These are phyloP conservation scores for Caerostris extrusa DNA, from an alignment of 1,140 invertebrate species.

Conservation along the genomic window DNA sequence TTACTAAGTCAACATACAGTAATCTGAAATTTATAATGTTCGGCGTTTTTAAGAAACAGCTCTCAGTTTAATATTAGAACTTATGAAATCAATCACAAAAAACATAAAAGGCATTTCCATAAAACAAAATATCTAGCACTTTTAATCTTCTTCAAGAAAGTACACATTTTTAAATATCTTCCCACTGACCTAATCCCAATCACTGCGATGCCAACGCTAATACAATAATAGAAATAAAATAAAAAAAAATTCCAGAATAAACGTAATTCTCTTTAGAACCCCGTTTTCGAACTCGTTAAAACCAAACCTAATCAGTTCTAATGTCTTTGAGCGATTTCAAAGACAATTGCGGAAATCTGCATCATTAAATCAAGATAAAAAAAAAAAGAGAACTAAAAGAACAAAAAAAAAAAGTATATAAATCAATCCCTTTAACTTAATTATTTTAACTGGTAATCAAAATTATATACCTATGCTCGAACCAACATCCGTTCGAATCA, in stretches of 20 bases:
- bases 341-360: constrained; percentile 15
- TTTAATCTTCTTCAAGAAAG: not conserved
- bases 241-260: not conserved
- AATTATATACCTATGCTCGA: constrained; percentile 56
- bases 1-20: too few relatives aligned
- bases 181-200: not conserved
- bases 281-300: constrained; percentile 32
- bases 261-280: not conserved
- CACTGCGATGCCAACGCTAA: not conserved
- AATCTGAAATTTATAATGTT: too few relatives aligned
- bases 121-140: not conserved
- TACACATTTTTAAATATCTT: not conserved
- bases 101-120: too few relatives aligned
- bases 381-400: not conserved
- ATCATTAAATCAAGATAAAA: constrained; percentile 45
- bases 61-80: too few relatives aligned
- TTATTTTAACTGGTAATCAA: constrained; percentile 61
- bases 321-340: not conserved
- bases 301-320: not conserved
- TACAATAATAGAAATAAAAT: not conserved
- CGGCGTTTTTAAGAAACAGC: too few relatives aligned
- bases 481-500: constrained; percentile 54
- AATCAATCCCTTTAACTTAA: constrained; percentile 54
- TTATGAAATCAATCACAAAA: too few relatives aligned
- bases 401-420: not conserved